Base-by-base conservation (phyloP, 30 jellyfish, hydroid and myxozoan species). In the Chrysaora quinquecirrha region DNA sequence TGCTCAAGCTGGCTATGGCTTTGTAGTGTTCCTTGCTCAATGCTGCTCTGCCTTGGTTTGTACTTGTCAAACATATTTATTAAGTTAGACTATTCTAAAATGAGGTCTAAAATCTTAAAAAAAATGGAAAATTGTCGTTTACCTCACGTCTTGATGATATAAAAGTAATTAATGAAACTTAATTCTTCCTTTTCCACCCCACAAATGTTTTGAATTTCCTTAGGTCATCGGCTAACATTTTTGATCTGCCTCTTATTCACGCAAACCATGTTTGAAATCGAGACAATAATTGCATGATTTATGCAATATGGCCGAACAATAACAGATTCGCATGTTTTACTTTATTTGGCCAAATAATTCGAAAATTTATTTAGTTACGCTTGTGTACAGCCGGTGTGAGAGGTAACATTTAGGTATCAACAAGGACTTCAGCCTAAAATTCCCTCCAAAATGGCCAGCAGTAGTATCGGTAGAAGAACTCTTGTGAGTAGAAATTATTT, bases 251-350 rank as follows among this genome's bases (percentile, higher is more conserved):
- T 62, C 74, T 20, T 62, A 22, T 14, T 38, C 54, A 38, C 6
- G 54, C 54, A 14, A 38, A 38, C 11, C 14, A 38, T 3, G 14
- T 3, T 14, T 14, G 54, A 14, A 38, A 38, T 38, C 54, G 54
- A 38, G 54, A 21, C 18, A 56, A 50, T 30, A 16, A 50, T 21
- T 60, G 76, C 48, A 28, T 50, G 64, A 80, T 80, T 61, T 70
- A 82, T 82, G 73, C 92, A 82, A 82, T 28, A 82, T 82, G 92
- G 92, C 92, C 54, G 68, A 61, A 81, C 66, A 56, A 18, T 62
- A 21, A 60, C 46, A 73, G 71, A 80, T 85, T 52, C 92, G 92
- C 92, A 70, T 82, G 92, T 70, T 82, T 82, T 65, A 25, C 85
- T 25, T 38, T 56, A 70, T 70, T 69, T 82, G 92, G 92, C 83